A percentile compares a stretch with the other conserved stretches of the same genome.
Evolutionary conservation across 2,888 invertebrate species (phyloP).

Genomic region (Xylota sylvarum): DNA sequence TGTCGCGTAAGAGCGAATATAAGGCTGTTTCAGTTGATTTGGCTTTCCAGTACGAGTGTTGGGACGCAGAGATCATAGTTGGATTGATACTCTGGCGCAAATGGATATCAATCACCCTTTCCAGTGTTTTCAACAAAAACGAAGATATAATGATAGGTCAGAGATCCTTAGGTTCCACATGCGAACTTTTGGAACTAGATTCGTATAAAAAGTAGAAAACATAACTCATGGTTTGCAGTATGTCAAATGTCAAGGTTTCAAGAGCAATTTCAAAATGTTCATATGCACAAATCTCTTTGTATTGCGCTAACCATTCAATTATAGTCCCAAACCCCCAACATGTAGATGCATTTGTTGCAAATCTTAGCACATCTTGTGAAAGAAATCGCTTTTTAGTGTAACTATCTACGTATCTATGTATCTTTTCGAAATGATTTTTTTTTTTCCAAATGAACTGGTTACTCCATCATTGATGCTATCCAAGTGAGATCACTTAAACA

Average conservation of each 20-base stretch:
- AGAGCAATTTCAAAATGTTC: neutral
- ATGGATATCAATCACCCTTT: too few species aligned
- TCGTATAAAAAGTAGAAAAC: too few species aligned
- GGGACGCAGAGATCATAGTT: too few species aligned
- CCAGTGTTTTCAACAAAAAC: too few species aligned
- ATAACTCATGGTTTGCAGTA: too few species aligned
- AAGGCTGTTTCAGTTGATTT: too few species aligned
- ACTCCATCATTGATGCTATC: constrained; percentile 63
- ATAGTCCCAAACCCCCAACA: neutral
- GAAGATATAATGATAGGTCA: too few species aligned
- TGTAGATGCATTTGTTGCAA: constrained; percentile 36
- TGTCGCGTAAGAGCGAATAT: too few species aligned
- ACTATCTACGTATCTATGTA: constrained; percentile 9
- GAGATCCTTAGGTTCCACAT: too few species aligned
- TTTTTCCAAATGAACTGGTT: constrained; percentile 49
- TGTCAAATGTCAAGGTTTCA: neutral
- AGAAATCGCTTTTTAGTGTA: neutral
- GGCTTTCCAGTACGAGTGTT: too few species aligned
- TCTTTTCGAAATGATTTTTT: constrained; percentile 48
- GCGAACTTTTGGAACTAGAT: too few species aligned
- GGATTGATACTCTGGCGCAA: too few species aligned
- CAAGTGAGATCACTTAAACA: constrained; percentile 64
- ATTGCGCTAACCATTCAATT: neutral
- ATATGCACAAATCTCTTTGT: neutral
- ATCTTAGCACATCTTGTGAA: constrained; percentile 27